A percentile compares a stretch with the other conserved stretches of the same genome.
Evolutionary conservation across 64 coral and sea anemone genomes (phyloP).

Genomic region (Montipora efflorescens): DNA sequence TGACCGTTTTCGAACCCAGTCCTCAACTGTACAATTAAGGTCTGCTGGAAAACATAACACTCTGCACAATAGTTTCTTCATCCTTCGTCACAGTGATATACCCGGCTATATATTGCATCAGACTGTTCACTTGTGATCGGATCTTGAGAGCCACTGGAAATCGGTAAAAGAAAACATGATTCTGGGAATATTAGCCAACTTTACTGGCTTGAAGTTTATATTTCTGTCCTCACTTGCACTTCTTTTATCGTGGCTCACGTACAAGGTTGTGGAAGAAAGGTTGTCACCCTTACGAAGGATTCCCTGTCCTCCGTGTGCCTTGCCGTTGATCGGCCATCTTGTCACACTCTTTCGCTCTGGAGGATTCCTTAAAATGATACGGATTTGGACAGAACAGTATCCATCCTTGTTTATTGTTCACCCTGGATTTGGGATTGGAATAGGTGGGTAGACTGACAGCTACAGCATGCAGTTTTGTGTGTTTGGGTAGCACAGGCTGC

Average conservation of each 20-base stretch:
- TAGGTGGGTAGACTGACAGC: background rate
- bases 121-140: background rate
- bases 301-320: conserved; percentile 36
- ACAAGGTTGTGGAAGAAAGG: conserved; percentile 55
- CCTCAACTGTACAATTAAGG: no score
- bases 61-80: no score
- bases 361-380: background rate
- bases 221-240: background rate
- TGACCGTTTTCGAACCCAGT: no score
- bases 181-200: background rate
- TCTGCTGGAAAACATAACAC: no score
- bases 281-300: conserved; percentile 63
- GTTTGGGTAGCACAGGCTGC: no score
- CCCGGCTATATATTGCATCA: no score
- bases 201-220: background rate
- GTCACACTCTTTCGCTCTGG: conserved; percentile 2
- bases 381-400: conserved; percentile 47
- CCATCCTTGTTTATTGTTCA: conserved; percentile 28
- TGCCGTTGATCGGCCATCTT: conserved; percentile 63
- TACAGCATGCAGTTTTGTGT: background rate
- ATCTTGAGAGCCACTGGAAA: no score
- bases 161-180: background rate
- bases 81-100: no score
- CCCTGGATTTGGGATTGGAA: conserved; percentile 49
- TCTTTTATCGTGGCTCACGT: conserved; percentile 10